Evolutionary conservation across 1,140 invertebrate genomes (phyloP), one percentile per base, ranked within the genome.

Genomic region (Bacillus rossius): DNA sequence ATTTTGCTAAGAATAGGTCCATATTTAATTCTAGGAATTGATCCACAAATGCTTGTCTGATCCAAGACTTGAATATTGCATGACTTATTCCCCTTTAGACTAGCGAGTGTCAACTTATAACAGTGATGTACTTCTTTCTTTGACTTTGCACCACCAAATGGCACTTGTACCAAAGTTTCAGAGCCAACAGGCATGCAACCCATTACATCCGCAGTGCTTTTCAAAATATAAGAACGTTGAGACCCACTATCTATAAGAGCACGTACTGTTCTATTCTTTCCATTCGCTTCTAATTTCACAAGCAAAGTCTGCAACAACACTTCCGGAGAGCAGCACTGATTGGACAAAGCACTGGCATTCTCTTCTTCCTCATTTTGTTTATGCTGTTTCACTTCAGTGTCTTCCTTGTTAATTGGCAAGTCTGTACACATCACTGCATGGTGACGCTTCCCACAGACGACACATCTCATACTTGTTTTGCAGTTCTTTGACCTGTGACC

Each of bases 211-310:
- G 26, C 51, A 16, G 29, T 19, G 4, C 37, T n/a, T 20, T 40
- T n/a, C 26, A 29, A 53, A 14, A 53, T 53, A 40, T 53, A 53
- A 3, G 10, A 53, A 8, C 52, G 45, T 45, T 65, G 62, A 2
- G 60, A 57, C 13, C 64, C 64, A 22, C 17, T 41, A 29, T 64
- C 62, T 13, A 65, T 17, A 4, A 64, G 13, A 1, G 47, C 50
- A 16, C 56, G 14, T 2, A 61, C 49, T 1, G 13, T 19, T 20
- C 37, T 54, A 3, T 4, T 38, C 47, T 26, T 41, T 8, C 37
- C 34, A 10, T 52, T 25, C 48, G 25, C n/a, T 3, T 23, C 34
- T 0, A 62, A 16, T 20, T 50, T 25, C 0, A 64, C 53, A 16
- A 52, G 3, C 40, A 64, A 47, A 1, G 63, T 62, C 26, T 64